These are phyloP conservation scores for Tenthredo mesomela DNA, from an alignment of 2,888 invertebrate species.

Conservation along the genomic window DNA sequence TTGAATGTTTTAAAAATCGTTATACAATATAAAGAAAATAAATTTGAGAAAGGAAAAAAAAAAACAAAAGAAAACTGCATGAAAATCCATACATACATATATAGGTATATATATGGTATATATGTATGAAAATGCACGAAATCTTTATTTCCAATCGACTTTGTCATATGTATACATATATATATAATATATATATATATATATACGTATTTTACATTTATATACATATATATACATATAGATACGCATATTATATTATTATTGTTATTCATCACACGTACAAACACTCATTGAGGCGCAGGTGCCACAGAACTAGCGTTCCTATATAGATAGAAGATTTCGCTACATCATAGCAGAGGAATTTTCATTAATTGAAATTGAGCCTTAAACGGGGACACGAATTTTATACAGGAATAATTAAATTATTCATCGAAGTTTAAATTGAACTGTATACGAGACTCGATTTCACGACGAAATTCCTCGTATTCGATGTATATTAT, in stretches of 20 bases:
- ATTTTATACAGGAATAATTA: no score
- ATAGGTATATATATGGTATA: background rate
- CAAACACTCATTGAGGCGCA: background rate
- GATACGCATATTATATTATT: constrained; percentile 17
- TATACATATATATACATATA: background rate
- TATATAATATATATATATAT: background rate
- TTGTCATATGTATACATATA: constrained; percentile 1
- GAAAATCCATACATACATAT: constrained; percentile 32
- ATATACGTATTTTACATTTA: constrained; percentile 7
- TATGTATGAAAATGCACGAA: background rate
- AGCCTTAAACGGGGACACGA: no score
- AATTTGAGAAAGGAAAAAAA: background rate
- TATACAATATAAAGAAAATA: background rate
- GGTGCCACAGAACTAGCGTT: background rate
- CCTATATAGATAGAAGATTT: background rate
- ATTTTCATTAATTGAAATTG: no score
- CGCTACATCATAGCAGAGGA: background rate
- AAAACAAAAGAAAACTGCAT: background rate
- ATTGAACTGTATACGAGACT: no score
- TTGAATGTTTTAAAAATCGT: constrained; percentile 37
- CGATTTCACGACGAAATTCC: no score
- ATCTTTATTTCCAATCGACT: constrained; percentile 18
- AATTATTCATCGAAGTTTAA: no score
- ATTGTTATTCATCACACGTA: background rate
- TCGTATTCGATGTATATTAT: no score